Evolutionary conservation across 2,888 invertebrate species (phyloP), one percentile per base, ranked within the genome.

Genomic region (Chloroclystis v-ata): DNA sequence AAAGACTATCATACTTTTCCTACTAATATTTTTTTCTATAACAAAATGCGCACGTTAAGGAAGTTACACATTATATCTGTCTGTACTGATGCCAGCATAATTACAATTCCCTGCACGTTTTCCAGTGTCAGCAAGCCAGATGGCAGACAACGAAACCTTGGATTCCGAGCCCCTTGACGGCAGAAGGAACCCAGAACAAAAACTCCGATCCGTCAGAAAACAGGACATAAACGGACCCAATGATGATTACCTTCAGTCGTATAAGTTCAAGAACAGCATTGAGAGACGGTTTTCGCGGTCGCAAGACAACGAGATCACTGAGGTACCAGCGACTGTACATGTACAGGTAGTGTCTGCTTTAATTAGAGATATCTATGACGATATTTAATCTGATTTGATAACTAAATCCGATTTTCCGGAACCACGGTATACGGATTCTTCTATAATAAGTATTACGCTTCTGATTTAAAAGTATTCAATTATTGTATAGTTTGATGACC

Each of bases 191-290:
- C 65, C 77, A 4, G 78, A 84, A 26, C 64, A 71, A 0, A 75
- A 75, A 1, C 64, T 86, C 1, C 71, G 87, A 1, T 60, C 78
- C 5, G 71, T 85, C 3, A 66, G 88, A 43, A 87, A 90, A 13
- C 81, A 84, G 0, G 88, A 85, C n/a, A n/a, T n/a, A n/a, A n/a
- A n/a, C n/a, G n/a, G n/a, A 0, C 78, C 77, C 57, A 82, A 80
- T 37, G 88, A 89, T 49, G 87, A 81, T 66, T 89, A 78, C 61
- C 83, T 90, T 37, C 91, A 91, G 61, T 91, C 91, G 1, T 97
- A 97, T 86, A 97, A 97, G 84, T 97, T 97, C 86, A 98, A 98
- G 84, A 97, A 95, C 66, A 95, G 94, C 70, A 97, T 98, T 59
- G 96, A 97, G 69, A 93, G 97, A 72, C 89, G 97, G 49, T 97